These are phyloP conservation scores for Helobdella robusta DNA, from an alignment of 2,888 invertebrate genomes.

Conservation along the genomic window DNA sequence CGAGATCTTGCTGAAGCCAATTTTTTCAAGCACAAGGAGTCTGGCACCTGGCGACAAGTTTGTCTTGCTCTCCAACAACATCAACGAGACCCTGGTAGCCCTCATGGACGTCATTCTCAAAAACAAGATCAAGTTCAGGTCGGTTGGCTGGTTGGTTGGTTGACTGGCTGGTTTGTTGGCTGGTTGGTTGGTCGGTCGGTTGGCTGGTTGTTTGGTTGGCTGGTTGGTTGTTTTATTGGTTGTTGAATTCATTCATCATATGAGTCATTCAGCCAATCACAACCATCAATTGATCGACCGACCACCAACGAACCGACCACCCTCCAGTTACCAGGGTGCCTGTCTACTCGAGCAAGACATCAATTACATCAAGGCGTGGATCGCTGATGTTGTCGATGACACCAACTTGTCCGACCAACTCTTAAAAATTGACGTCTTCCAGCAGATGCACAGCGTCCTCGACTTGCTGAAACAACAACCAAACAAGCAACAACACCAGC, in stretches of 20 bases:
- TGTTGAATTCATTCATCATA: not conserved
- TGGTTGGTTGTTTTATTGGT: not conserved
- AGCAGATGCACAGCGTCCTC: slow-evolving; percentile 41
- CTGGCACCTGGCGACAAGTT: slow-evolving; percentile 42
- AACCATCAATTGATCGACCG: not conserved
- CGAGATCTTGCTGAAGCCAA: slow-evolving; percentile 42
- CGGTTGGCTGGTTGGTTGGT: slow-evolving; percentile 1
- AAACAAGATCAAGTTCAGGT: slow-evolving; percentile 48
- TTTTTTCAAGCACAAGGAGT: slow-evolving; percentile 42
- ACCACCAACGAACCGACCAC: not conserved
- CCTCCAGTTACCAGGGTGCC: slow-evolving; percentile 44
- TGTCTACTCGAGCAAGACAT: slow-evolving; percentile 44
- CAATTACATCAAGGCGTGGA: slow-evolving; percentile 39
- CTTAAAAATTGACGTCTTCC: slow-evolving; percentile 42
- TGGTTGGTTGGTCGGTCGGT: not conserved
- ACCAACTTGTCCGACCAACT: slow-evolving; percentile 41
- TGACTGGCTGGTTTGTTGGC: not conserved
- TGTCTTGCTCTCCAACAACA: slow-evolving; percentile 41
- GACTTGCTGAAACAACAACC: slow-evolving; percentile 44
- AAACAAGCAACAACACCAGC: slow-evolving; percentile 17
- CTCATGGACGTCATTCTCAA: slow-evolving; percentile 43
- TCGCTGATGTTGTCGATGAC: slow-evolving; percentile 37
- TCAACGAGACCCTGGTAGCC: slow-evolving; percentile 43
- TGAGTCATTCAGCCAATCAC: not conserved
- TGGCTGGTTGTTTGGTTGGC: not conserved